phyloP scores from a whole-genome alignment of 2,888 invertebrate species.

The Loripinus fragilis region DNA sequence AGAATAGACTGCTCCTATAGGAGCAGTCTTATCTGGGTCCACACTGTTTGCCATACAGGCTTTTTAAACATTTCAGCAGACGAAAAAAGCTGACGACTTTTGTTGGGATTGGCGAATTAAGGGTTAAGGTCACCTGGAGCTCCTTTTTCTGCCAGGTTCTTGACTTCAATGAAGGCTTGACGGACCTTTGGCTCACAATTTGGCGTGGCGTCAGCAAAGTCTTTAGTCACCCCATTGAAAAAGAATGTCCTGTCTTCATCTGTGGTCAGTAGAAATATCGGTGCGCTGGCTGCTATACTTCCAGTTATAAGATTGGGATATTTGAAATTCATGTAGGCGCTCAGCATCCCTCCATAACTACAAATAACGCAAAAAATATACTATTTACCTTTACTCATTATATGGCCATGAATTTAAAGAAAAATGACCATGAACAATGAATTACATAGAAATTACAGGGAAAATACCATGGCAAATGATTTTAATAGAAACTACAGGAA shows the following conservation, averaged over 20 bases:
- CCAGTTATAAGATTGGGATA: slow-evolving; percentile 81
- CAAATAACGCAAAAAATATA: neutral
- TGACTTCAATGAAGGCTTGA: slow-evolving; percentile 65
- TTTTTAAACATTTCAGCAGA: no score
- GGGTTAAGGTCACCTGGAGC: slow-evolving; percentile 44
- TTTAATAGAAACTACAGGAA: no score
- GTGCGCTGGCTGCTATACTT: slow-evolving; percentile 82
- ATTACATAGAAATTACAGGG: no score
- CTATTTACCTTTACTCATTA: no score
- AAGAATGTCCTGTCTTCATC: slow-evolving; percentile 73
- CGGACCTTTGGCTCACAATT: slow-evolving; percentile 67
- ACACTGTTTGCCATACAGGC: no score
- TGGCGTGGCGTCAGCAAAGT: slow-evolving; percentile 61
- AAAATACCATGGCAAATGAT: no score
- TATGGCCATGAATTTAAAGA: no score
- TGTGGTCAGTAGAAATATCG: slow-evolving; percentile 78
- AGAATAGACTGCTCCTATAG: no score
- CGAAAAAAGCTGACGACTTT: no score
- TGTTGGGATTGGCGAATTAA: no score
- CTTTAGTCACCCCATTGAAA: slow-evolving; percentile 80
- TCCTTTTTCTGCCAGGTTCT: slow-evolving; percentile 59
- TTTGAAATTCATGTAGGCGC: slow-evolving; percentile 82
- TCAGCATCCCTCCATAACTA: slow-evolving; percentile 83
- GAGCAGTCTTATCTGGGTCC: no score
- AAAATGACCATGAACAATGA: no score